phyloP scores from a whole-genome alignment of 2,888 invertebrate species.

The Sussaba pulchella region DNA sequence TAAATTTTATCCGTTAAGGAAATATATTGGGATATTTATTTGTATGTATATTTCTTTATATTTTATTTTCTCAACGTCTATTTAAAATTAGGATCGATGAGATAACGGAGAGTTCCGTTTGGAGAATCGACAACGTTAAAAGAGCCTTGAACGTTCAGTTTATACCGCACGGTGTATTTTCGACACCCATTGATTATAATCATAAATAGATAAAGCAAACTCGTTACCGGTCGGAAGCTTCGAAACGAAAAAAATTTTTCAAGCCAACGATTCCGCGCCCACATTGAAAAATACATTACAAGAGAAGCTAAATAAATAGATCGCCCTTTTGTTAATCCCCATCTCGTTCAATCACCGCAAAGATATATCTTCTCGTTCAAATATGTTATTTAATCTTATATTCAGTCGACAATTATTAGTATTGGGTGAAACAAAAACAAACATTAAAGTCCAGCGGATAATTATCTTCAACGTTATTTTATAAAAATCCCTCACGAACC shows the following conservation, averaged over 20 bases:
- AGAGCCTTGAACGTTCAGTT: slow-evolving; percentile 32
- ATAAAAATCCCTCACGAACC: too few species aligned
- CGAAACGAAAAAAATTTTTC: slow-evolving; percentile 25
- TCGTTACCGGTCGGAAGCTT: slow-evolving; percentile 15
- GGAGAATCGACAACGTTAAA: too few species aligned
- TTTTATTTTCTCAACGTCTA: too few species aligned
- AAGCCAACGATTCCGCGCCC: neutral
- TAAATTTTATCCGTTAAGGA: neutral
- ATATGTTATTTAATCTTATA: slow-evolving; percentile 47
- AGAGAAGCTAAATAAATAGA: too few species aligned
- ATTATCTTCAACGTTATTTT: neutral
- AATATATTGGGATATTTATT: too few species aligned
- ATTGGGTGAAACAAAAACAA: neutral
- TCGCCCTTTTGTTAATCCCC: slow-evolving; percentile 9
- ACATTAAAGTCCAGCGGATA: neutral
- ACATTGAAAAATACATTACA: too few species aligned
- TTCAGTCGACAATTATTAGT: slow-evolving; percentile 3
- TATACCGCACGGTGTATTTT: neutral
- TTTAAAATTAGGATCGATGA: too few species aligned
- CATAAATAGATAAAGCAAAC: slow-evolving; percentile 5
- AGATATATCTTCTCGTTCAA: slow-evolving; percentile 6
- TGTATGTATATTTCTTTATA: too few species aligned
- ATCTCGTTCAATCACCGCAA: neutral
- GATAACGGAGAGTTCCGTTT: too few species aligned
- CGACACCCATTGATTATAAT: slow-evolving; percentile 36